Conservation (phyloP, 2,888 invertebrate species). For the Platycheirus rosarum region DNA sequence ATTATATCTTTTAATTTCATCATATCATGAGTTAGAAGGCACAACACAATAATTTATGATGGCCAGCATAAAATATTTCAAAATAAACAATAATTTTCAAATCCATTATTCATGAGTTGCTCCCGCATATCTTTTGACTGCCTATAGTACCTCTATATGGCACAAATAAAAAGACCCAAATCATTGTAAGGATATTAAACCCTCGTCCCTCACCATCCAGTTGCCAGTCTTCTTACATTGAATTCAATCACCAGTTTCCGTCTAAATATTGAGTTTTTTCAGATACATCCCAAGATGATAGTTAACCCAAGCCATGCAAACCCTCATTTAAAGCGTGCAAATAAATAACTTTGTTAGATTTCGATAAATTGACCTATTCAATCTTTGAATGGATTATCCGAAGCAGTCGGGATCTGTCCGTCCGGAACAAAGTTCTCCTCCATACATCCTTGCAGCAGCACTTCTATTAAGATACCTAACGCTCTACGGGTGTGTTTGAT, state of each 20-base stretch:
- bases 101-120: slow-evolving; percentile 48
- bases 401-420: not conserved
- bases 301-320: not conserved
- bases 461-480: too few relatives aligned
- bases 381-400: slow-evolving; percentile 34
- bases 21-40: too few relatives aligned
- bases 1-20: too few relatives aligned
- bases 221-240: not conserved
- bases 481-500: slow-evolving; percentile 21
- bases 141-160: too few relatives aligned
- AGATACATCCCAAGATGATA: not conserved
- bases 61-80: slow-evolving; percentile 26
- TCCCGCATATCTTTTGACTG: slow-evolving; percentile 13
- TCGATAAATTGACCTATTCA: slow-evolving; percentile 61
- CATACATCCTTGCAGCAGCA: not conserved
- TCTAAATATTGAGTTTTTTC: slow-evolving; percentile 33
- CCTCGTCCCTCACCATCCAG: not conserved
- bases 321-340: slow-evolving; percentile 13
- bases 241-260: slow-evolving; percentile 25
- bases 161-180: slow-evolving; percentile 20
- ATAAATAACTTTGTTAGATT: slow-evolving; percentile 58
- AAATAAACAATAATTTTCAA: slow-evolving; percentile 46
- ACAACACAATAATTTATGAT: slow-evolving; percentile 15
- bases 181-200: slow-evolving; percentile 32
- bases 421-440: not conserved